A percentile compares a stretch with the other conserved stretches of the same genome.
phyloP scores from a whole-genome alignment of 2,888 invertebrate species.

The Kuschelorhynchus macadamiae region DNA sequence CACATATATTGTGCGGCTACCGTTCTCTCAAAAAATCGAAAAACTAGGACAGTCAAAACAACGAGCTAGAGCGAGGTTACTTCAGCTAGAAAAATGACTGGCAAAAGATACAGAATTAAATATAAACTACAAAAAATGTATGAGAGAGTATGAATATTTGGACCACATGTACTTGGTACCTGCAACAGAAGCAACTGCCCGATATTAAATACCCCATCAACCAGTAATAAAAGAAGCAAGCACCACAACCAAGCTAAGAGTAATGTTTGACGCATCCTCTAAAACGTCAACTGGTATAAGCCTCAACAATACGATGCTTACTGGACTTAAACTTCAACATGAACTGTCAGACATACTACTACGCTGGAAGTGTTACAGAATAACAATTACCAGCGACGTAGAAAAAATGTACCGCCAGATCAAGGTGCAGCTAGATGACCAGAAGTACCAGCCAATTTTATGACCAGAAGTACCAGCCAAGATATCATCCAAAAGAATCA shows the following conservation, averaged over 20 bases:
- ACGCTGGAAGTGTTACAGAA: not conserved
- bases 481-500: too few species aligned
- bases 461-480: too few species aligned
- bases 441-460: too few species aligned
- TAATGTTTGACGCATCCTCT: constrained; percentile 2
- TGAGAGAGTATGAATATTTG: not conserved
- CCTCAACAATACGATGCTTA: not conserved
- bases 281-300: constrained; percentile 3
- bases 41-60: not conserved
- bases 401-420: constrained; percentile 1
- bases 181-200: not conserved
- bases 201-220: not conserved
- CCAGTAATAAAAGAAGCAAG: not conserved
- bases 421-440: not conserved
- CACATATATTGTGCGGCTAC: not conserved
- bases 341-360: not conserved
- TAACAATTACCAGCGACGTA: not conserved
- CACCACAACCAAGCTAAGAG: constrained; percentile 1
- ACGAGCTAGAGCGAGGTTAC: not conserved
- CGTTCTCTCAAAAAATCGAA: not conserved
- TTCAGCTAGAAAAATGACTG: not conserved
- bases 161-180: not conserved
- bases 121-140: not conserved
- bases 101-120: too few species aligned
- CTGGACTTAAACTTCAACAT: not conserved